phyloP scores from a whole-genome alignment of 2,888 invertebrate species.

The Nineta flava region DNA sequence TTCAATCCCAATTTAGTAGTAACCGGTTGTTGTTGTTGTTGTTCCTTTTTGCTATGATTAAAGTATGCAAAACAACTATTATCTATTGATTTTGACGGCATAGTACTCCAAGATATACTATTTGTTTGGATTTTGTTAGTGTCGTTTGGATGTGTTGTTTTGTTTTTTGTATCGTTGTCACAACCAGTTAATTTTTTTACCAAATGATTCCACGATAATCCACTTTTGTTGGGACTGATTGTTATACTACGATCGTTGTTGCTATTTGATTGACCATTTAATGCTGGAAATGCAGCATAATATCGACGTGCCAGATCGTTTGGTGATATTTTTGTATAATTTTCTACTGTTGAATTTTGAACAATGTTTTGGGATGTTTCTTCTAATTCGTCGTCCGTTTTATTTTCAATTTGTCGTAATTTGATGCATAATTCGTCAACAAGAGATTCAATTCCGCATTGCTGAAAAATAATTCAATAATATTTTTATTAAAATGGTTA shows the following conservation, averaged over 20 bases:
- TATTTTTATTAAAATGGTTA: no score
- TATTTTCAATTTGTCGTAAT: slow-evolving; percentile 50
- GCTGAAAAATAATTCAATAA: slow-evolving; percentile 33
- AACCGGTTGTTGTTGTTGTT: no score
- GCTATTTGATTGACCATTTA: slow-evolving; percentile 1
- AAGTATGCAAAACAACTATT: slow-evolving; percentile 3
- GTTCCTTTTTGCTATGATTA: slow-evolving; percentile 1
- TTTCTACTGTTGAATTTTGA: slow-evolving; percentile 21
- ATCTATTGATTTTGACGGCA: slow-evolving; percentile 5
- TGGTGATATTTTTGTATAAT: slow-evolving; percentile 26
- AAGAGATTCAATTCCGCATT: slow-evolving; percentile 62
- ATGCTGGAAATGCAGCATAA: slow-evolving; percentile 62
- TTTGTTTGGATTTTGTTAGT: not conserved
- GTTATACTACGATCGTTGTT: not conserved
- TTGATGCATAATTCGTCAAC: slow-evolving; percentile 70
- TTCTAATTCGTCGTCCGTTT: slow-evolving; percentile 13
- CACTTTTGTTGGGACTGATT: not conserved
- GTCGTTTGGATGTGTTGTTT: not conserved
- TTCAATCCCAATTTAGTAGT: not conserved
- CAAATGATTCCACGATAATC: not conserved
- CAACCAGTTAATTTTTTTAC: not conserved
- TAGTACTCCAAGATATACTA: not conserved
- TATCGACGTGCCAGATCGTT: slow-evolving; percentile 57
- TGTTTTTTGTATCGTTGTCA: not conserved
- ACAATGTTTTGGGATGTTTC: slow-evolving; percentile 15